Evolutionary conservation across 2,113 vertebrate genomes (phyloP).

Genomic region (Limnothrissa miodon): DNA sequence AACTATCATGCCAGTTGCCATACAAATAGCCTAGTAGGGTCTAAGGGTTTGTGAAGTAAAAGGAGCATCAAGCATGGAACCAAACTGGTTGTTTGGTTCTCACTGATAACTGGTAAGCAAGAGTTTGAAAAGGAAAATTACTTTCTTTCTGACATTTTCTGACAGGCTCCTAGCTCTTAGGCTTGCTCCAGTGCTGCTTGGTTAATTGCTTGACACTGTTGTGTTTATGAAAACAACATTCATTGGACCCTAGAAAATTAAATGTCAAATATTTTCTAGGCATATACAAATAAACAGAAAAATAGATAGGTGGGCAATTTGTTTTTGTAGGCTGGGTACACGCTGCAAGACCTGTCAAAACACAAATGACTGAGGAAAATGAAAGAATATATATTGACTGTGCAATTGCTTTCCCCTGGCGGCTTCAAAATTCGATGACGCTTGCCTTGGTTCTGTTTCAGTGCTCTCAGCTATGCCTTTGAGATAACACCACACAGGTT

Average conservation of each 20-base stretch:
- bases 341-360: constrained; percentile 30
- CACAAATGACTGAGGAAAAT: not conserved
- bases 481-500: not conserved
- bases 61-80: too few relatives aligned
- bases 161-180: constrained; percentile 24
- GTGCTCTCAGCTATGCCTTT: not conserved
- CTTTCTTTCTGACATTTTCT: not conserved
- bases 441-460: not conserved
- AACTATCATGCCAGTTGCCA: too few relatives aligned
- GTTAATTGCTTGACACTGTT: constrained; percentile 37
- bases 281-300: constrained; percentile 34
- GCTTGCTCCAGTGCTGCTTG: not conserved
- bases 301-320: constrained; percentile 39
- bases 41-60: not conserved
- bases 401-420: not conserved
- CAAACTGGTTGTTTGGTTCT: too few relatives aligned
- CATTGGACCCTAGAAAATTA: constrained; percentile 39
- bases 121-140: constrained; percentile 1
- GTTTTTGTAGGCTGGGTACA: constrained; percentile 19
- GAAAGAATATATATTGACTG: not conserved
- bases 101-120: not conserved
- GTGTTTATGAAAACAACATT: constrained; percentile 40
- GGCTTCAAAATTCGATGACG: not conserved
- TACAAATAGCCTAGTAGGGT: too few relatives aligned
- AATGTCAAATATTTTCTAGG: constrained; percentile 35